Evolutionary conservation across 1,140 invertebrate species (phyloP), one percentile per base, ranked within the genome.

Genomic region (Trinorchestia longiramus): DNA sequence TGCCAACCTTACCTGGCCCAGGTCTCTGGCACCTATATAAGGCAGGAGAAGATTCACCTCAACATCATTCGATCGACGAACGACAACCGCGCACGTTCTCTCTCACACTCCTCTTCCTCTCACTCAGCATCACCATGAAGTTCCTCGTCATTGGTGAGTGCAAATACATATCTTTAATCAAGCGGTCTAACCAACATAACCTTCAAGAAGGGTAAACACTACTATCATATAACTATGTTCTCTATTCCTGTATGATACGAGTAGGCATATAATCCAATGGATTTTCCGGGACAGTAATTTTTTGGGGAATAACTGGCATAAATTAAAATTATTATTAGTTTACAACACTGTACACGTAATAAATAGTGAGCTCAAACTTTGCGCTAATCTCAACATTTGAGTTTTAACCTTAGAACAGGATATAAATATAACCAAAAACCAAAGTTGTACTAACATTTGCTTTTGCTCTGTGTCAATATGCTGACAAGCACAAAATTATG

Each of bases 11-110:
- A 4, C 43, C 44, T 40, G 11, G 92, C 92, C 44, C 92, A 94
- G 92, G 92, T 94, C 92, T 94, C 92, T 15, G 92, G 41, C 92
- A 45, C 92, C 92, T 94, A 94, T 94, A 94, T 45, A 94, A 94
- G 92, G 92, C 43, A 43, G 43, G 43, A 19, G 43, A 45, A 45
- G 43, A 94, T 94, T 45, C 92, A 45, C 43, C 43, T 43, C 43
- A 44, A 43, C 92, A 94, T 94, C 92, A 94, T 94, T 94, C 92
- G 92, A 94, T 45, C 92, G 92, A 94, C 92, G 92, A 94, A 43
- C 43, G 43, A 94, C 92, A 43, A 11, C 92, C 3, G 8, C 8
- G 44, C 92, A 45, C 92, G 92, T 94, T 43, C 43, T 94, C 92
- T 45, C 88, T 91, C 43, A 11, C 88, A 43, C 88, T 42, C 88